Evolutionary conservation across 2,797 vertebrate species (phyloP).

Genomic region (Craterocephalus amniculus): DNA sequence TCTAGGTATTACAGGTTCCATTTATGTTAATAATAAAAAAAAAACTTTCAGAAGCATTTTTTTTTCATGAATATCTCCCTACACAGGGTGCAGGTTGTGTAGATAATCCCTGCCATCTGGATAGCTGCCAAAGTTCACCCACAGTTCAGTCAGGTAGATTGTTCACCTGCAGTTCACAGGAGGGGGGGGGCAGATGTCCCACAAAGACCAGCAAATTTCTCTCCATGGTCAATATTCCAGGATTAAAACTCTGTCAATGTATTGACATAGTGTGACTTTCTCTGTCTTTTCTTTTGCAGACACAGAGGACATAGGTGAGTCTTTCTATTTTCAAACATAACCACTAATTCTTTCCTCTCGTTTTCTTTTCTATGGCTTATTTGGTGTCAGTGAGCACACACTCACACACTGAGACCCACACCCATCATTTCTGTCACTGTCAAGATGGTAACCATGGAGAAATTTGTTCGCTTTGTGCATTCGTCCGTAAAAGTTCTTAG

Average conservation of each 20-base stretch:
- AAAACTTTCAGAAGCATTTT: slow-evolving; percentile 29
- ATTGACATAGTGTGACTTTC: slow-evolving; percentile 61
- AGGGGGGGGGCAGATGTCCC: slow-evolving; percentile 43
- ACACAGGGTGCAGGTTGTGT: slow-evolving; percentile 39
- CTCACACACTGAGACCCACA: slow-evolving; percentile 2
- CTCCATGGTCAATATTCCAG: slow-evolving; percentile 72
- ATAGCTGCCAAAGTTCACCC: slow-evolving; percentile 64
- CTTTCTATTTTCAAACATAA: slow-evolving; percentile 47
- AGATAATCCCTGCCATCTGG: slow-evolving; percentile 54
- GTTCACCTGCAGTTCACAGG: slow-evolving; percentile 59
- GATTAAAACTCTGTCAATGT: slow-evolving; percentile 68
- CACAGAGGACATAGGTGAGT: slow-evolving; percentile 74
- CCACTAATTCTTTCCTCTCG: slow-evolving; percentile 7
- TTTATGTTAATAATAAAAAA: background rate
- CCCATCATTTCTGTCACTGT: background rate
- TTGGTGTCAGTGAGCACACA: slow-evolving; percentile 15
- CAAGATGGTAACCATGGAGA: slow-evolving; percentile 39
- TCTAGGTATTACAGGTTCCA: slow-evolving; percentile 25
- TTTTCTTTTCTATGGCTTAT: slow-evolving; percentile 21
- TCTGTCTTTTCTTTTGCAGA: slow-evolving; percentile 73
- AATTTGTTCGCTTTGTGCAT: slow-evolving; percentile 62
- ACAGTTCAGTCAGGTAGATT: slow-evolving; percentile 71
- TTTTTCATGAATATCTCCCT: slow-evolving; percentile 58
- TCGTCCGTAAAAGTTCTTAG: slow-evolving; percentile 10
- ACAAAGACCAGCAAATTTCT: slow-evolving; percentile 69